Conservation (phyloP, 2,113 vertebrate species). For the Mobula birostris region DNA sequence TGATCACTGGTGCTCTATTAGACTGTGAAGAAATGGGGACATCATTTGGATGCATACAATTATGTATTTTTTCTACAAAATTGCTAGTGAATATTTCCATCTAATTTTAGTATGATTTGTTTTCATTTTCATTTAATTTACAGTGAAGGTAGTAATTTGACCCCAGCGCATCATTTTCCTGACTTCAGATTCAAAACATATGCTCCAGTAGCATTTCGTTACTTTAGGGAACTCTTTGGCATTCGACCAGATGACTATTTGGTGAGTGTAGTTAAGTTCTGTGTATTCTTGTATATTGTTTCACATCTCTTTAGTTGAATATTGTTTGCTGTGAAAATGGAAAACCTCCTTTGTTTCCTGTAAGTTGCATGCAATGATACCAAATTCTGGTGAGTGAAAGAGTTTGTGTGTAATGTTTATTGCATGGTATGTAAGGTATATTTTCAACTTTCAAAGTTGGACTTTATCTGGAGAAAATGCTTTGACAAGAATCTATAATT, state of each 20-base stretch:
- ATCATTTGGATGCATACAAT: background rate
- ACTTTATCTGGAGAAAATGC: background rate
- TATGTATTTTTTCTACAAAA: background rate
- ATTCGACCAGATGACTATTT: constrained; percentile 96
- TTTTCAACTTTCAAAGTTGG: background rate
- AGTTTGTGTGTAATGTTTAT: background rate
- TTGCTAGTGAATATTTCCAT: background rate
- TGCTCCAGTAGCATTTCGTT: constrained; percentile 93
- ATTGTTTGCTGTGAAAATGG: background rate
- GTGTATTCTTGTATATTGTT: background rate
- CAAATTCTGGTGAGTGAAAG: background rate
- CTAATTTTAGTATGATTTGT: background rate
- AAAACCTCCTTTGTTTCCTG: background rate
- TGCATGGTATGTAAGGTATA: background rate
- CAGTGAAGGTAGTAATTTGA: constrained; percentile 96
- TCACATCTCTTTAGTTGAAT: constrained; percentile 23
- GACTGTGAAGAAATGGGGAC: background rate
- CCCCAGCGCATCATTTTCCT: constrained; percentile 90
- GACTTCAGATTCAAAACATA: constrained; percentile 99
- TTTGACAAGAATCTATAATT: background rate
- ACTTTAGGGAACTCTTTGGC: constrained; percentile 96
- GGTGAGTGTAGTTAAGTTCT: constrained; percentile 59
- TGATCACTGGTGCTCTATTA: background rate
- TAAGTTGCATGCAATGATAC: background rate
- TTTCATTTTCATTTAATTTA: constrained; percentile 41